Percentiles rank a stretch among this genome's conserved stretches.
phyloP scores from a whole-genome alignment of 2,113 vertebrate species.

The Rhea pennata region DNA sequence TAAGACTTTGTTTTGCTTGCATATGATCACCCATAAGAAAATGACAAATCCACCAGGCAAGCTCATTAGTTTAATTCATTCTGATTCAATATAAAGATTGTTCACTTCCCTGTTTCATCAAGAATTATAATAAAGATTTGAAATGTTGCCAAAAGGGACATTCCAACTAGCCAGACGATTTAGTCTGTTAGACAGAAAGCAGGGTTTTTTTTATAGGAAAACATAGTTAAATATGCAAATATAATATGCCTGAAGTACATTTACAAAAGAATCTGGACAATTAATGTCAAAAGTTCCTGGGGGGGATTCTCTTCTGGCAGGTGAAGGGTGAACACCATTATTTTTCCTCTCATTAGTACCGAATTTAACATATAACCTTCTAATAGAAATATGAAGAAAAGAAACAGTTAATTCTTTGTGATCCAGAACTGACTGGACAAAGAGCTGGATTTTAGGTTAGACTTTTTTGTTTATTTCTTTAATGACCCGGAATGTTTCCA shows the following conservation, averaged over 20 bases:
- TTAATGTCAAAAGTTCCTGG: neutral
- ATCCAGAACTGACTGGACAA: neutral
- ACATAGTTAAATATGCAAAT: constrained; percentile 25
- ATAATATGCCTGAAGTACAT: neutral
- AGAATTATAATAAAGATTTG: constrained; percentile 50
- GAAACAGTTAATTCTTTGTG: neutral
- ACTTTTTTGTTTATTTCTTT: neutral
- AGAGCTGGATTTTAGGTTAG: neutral
- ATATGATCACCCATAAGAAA: neutral
- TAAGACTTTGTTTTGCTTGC: neutral
- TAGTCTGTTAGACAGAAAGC: constrained; percentile 4
- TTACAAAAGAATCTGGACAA: neutral
- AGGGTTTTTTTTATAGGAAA: neutral
- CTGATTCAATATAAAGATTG: constrained; percentile 50
- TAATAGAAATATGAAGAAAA: neutral
- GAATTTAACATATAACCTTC: neutral
- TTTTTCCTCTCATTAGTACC: neutral
- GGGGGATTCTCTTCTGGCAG: neutral
- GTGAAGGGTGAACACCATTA: neutral
- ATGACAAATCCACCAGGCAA: constrained; percentile 40
- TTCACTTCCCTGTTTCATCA: constrained; percentile 38
- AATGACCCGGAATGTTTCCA: neutral
- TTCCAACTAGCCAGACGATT: constrained; percentile 13
- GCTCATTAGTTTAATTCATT: constrained; percentile 60
- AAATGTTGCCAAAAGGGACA: constrained; percentile 42